Conservation (phyloP, 1,140 invertebrate genomes). For the Aphis gossypii region DNA sequence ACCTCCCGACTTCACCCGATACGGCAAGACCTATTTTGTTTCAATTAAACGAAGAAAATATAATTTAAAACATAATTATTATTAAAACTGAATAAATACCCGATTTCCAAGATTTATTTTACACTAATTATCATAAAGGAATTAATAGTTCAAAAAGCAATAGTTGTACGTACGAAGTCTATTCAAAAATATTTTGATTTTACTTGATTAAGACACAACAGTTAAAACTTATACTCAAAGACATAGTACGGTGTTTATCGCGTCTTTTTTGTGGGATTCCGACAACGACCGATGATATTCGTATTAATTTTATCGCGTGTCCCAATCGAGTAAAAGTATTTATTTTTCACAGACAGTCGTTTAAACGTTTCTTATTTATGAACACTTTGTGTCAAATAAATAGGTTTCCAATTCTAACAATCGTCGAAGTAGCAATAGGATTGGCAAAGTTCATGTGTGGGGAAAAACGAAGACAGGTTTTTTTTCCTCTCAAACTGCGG, state of each 20-base stretch:
- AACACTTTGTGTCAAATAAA: slow-evolving; percentile 27
- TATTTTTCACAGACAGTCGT: not conserved
- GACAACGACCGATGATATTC: not conserved
- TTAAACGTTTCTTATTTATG: slow-evolving; percentile 42
- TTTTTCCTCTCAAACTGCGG: not conserved
- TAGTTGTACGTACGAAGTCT: not conserved
- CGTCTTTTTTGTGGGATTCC: not conserved
- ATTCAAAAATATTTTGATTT: not conserved
- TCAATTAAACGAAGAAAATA: too few relatives aligned
- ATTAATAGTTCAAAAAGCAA: not conserved
- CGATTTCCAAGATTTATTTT: not conserved
- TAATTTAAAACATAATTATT: not conserved
- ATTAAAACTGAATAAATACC: not conserved
- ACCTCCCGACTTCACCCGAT: not conserved
- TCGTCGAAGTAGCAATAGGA: not conserved
- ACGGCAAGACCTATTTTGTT: not conserved
- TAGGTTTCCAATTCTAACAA: not conserved
- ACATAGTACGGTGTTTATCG: not conserved
- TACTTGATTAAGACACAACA: not conserved
- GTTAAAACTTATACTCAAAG: not conserved
- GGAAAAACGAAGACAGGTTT: slow-evolving; percentile 6
- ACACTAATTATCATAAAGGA: not conserved
- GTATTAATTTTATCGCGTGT: not conserved
- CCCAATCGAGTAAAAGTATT: not conserved
- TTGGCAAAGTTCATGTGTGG: slow-evolving; percentile 6